Percentiles rank a stretch among this genome's conserved stretches.
Conservation (phyloP, 1,140 invertebrate species). For the Tetramorium simillimum region DNA sequence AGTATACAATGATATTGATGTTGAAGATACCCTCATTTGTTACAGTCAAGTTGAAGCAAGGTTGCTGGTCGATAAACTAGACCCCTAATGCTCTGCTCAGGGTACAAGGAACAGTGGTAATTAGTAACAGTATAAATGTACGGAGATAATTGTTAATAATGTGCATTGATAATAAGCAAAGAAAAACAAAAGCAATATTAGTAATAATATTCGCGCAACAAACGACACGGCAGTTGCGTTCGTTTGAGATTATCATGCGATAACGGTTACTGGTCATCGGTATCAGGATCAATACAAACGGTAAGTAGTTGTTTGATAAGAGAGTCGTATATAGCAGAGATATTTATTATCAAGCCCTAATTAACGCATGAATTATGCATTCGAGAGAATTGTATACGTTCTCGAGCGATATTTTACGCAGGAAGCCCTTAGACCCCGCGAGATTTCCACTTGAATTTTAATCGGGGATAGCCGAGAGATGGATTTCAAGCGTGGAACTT, state of each 20-base stretch:
- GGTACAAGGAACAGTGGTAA: not conserved
- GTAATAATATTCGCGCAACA: not conserved
- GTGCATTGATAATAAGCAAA: not conserved
- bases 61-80: constrained; percentile 54
- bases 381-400: not conserved
- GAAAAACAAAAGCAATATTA: not conserved
- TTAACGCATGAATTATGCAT: constrained; percentile 9
- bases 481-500: not conserved
- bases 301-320: too few species aligned
- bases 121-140: constrained; percentile 5
- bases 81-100: not conserved
- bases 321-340: not conserved
- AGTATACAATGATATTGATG: not conserved
- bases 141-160: not conserved
- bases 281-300: not conserved
- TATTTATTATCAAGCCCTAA: not conserved
- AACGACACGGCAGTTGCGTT: not conserved
- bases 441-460: constrained; percentile 5
- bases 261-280: constrained; percentile 15
- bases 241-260: not conserved
- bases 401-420: not conserved
- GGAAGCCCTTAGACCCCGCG: too few species aligned
- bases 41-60: constrained; percentile 18
- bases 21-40: constrained; percentile 24
- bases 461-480: not conserved